phyloP scores from a whole-genome alignment of 1,140 invertebrate genomes.

The Hycleus phaleratus region DNA sequence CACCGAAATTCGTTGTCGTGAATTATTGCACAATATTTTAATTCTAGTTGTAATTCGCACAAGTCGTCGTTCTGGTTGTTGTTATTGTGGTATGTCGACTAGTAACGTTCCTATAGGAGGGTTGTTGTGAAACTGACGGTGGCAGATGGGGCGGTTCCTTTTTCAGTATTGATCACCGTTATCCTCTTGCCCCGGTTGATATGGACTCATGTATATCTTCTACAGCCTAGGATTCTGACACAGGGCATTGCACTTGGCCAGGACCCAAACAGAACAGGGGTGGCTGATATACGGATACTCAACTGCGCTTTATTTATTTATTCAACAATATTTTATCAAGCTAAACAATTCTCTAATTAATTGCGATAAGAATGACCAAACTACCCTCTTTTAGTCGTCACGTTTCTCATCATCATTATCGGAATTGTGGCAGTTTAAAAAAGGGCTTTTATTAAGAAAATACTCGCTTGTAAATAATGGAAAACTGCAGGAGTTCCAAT shows the following conservation, averaged over 20 bases:
- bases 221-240: constrained; percentile 3
- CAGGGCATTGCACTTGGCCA: constrained; percentile 24
- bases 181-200: background rate
- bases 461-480: no score
- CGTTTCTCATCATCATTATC: no score
- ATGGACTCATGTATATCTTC: background rate
- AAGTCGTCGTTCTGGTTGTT: background rate
- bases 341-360: no score
- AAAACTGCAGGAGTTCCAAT: no score
- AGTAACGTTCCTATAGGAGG: background rate
- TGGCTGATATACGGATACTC: no score
- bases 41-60: background rate
- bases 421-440: no score
- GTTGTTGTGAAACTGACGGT: constrained; percentile 3
- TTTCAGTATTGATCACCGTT: constrained; percentile 23
- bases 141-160: constrained; percentile 23
- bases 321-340: no score
- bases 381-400: no score
- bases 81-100: background rate
- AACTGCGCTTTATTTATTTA: no score
- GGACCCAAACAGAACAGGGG: background rate
- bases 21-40: background rate
- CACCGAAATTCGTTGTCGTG: no score
- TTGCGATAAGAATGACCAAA: no score
- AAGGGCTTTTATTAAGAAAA: no score